A percentile compares a stretch with the other conserved stretches of the same genome.
These are phyloP conservation scores for Tokudaia tokunoshimensis DNA, from an alignment of 2,797 vertebrate species.

Conservation along the genomic window DNA sequence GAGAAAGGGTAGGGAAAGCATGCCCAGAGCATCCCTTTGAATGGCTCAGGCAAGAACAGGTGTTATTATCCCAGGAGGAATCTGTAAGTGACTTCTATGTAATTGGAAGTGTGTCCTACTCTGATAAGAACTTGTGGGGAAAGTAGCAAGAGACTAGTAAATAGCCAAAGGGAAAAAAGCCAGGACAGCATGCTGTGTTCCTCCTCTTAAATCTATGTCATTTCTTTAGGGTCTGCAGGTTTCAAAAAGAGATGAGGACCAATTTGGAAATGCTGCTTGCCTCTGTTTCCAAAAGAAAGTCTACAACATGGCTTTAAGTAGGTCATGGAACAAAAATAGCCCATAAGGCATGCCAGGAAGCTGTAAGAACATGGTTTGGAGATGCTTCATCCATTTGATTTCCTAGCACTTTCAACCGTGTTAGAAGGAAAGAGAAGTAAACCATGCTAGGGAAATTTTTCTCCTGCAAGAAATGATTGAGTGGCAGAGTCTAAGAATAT, in stretches of 20 bases:
- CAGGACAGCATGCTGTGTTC: conserved; percentile 64
- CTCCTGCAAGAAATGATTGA: background rate
- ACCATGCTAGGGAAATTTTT: background rate
- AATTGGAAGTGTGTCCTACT: conserved; percentile 76
- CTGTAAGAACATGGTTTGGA: conserved; percentile 68
- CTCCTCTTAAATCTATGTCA: conserved; percentile 68
- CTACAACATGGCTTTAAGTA: conserved; percentile 71
- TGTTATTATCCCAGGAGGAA: conserved; percentile 76
- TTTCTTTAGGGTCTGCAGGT: conserved; percentile 68
- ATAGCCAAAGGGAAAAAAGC: conserved; percentile 65
- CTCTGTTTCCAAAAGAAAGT: conserved; percentile 69
- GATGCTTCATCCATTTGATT: conserved; percentile 58
- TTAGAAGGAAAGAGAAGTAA: conserved; percentile 40
- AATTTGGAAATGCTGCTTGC: conserved; percentile 68
- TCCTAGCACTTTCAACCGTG: conserved; percentile 31
- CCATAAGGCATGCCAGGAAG: conserved; percentile 45
- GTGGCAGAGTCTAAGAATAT: background rate
- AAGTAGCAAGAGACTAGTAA: conserved; percentile 70
- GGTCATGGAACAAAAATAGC: conserved; percentile 68
- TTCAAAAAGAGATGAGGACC: conserved; percentile 67
- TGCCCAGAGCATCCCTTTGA: conserved; percentile 70
- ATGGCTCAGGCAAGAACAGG: conserved; percentile 63
- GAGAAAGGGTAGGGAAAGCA: conserved; percentile 61
- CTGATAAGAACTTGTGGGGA: conserved; percentile 75
- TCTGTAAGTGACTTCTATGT: conserved; percentile 72